Percentiles rank a stretch among this genome's conserved stretches.
These are phyloP conservation scores for Aphaenogaster floridana DNA, from an alignment of 1,140 invertebrate species.

Conservation along the genomic window DNA sequence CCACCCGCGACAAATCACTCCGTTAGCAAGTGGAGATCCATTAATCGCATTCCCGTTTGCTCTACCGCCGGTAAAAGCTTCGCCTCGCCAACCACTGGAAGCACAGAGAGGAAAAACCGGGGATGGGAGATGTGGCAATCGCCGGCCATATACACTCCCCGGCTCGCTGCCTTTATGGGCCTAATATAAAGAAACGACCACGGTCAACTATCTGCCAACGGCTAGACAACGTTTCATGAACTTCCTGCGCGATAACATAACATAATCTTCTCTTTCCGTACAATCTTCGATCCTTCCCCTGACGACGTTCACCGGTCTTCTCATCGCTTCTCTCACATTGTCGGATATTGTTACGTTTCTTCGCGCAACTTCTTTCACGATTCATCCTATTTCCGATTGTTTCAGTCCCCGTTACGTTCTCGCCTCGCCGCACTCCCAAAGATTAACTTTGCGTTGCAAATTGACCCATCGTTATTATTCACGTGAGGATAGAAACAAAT, in stretches of 20 bases:
- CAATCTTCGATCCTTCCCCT: slow-evolving; percentile 19
- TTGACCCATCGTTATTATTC: slow-evolving; percentile 10
- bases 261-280: slow-evolving; percentile 69
- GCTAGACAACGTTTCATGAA: slow-evolving; percentile 81
- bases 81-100: slow-evolving; percentile 48
- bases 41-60: slow-evolving; percentile 71
- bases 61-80: slow-evolving; percentile 54
- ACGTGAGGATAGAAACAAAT: neutral
- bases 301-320: slow-evolving; percentile 26
- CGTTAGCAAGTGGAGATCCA: slow-evolving; percentile 61
- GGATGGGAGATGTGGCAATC: slow-evolving; percentile 70
- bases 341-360: slow-evolving; percentile 21
- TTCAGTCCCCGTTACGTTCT: slow-evolving; percentile 14
- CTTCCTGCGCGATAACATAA: slow-evolving; percentile 74
- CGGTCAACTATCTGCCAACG: slow-evolving; percentile 79
- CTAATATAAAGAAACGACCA: slow-evolving; percentile 80
- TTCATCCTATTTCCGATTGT: neutral
- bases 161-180: slow-evolving; percentile 76
- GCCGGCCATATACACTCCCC: slow-evolving; percentile 71
- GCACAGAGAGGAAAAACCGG: slow-evolving; percentile 27
- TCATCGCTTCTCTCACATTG: slow-evolving; percentile 22
- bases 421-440: neutral
- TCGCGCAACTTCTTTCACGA: neutral
- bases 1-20: slow-evolving; percentile 57
- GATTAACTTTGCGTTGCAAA: slow-evolving; percentile 46